Evolutionary conservation across 2,113 vertebrate species (phyloP).

Genomic region (Telmatochromis bifrenatus): DNA sequence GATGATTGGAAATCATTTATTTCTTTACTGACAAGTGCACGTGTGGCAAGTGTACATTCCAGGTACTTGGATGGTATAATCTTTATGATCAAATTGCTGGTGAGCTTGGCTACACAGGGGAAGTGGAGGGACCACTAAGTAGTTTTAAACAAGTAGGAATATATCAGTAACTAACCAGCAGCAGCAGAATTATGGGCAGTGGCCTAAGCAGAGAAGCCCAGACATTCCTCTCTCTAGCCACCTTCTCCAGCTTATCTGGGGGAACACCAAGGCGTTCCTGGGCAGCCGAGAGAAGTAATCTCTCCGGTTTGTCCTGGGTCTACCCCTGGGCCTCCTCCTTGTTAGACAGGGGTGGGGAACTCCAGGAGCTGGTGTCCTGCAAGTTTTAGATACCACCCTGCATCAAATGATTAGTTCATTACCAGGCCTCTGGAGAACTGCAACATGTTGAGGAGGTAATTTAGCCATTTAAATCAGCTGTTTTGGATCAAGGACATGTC

Average conservation of each 20-base stretch:
- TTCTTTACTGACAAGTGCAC: neutral
- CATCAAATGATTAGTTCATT: neutral
- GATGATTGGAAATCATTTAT: neutral
- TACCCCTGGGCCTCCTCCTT: neutral
- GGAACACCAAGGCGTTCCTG: neutral
- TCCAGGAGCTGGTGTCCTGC: neutral
- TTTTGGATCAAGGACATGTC: neutral
- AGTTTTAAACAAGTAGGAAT: neutral
- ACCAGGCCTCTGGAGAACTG: neutral
- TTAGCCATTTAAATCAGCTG: neutral
- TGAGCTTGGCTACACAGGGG: neutral
- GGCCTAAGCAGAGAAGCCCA: neutral
- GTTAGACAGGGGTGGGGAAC: neutral
- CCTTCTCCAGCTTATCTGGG: neutral
- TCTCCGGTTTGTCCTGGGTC: neutral
- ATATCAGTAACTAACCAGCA: neutral
- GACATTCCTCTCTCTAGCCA: neutral
- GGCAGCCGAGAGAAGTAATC: neutral
- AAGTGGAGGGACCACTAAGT: neutral
- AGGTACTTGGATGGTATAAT: neutral
- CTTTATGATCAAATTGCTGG: neutral
- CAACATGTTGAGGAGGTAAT: neutral
- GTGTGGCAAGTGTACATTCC: neutral
- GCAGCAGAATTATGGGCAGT: neutral
- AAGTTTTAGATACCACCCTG: neutral